Base-by-base conservation (phyloP, 2,888 invertebrate genomes). In the Clivina fossor region DNA sequence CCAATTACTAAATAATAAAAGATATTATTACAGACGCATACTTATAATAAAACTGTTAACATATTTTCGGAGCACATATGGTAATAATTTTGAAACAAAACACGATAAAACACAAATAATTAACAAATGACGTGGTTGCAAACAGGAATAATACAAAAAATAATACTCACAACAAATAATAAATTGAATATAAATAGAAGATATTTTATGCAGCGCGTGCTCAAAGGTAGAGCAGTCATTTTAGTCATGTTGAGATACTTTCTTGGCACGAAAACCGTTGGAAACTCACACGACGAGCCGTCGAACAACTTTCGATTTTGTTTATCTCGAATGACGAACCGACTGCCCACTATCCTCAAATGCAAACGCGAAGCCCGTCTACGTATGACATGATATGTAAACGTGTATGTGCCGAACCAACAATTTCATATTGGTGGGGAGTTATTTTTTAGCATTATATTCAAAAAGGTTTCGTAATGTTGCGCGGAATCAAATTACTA, bases 151-250 rank as follows among this genome's bases (percentile, higher is more conserved):
- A 16, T 22, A n/a, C 11, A 26, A 20, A 13, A 32, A 24, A 18
- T 19, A 35, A 56, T 64, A 81, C 90, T 86, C 77, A 93, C 93
- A 79, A 90, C 90, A 76, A 91, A 88, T 62, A 90, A 73, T 62
- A 91, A 80, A 75, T 93, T 93, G 78, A 92, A 90, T 61, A 86
- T 78, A 73, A 92, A 91, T 56, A 93, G 82, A 57, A 93, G 79
- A 72, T 89, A 92, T 75, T 93, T 93, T 65, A 92, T 84, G 75
- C 89, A 88, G 62, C 60, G 58, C 30, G 67, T 63, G 59, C 68
- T 69, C 63, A 68, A 69, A 55, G 65, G 65, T 56, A 70, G 59
- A 60, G 65, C 63, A 69, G 16, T 41, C 48, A 56, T 56, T 33
- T 48, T 37, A 16, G n/a, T n/a, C n/a, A n/a, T n/a, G n/a, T n/a